A percentile compares a stretch with the other conserved stretches of the same genome.
Conservation (phyloP, 2,888 invertebrate genomes). For the Polymixis flavicincta region DNA sequence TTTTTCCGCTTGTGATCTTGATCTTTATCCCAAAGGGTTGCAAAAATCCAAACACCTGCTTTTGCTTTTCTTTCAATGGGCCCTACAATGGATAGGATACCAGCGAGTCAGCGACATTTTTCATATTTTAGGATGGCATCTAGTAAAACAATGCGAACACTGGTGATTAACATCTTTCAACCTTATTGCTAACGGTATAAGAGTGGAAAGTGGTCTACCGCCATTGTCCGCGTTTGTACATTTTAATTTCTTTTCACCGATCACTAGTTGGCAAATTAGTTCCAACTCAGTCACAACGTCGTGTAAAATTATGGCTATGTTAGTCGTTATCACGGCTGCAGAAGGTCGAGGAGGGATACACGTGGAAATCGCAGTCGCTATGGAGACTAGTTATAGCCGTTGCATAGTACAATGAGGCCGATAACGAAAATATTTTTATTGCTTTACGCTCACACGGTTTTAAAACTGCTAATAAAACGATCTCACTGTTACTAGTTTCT, state of each 20-base stretch:
- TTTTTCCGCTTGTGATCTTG: background rate
- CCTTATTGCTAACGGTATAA: background rate
- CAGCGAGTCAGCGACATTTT: background rate
- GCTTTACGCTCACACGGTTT: slow-evolving; percentile 65
- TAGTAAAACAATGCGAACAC: background rate
- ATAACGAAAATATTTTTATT: slow-evolving; percentile 71
- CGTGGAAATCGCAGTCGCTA: slow-evolving; percentile 70
- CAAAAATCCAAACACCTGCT: slow-evolving; percentile 1
- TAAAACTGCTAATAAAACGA: slow-evolving; percentile 63
- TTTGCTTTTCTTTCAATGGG: background rate
- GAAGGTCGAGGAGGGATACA: slow-evolving; percentile 64
- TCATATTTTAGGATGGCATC: too few species aligned
- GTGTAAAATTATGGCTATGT: slow-evolving; percentile 45
- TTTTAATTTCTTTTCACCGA: slow-evolving; percentile 18
- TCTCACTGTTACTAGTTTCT: slow-evolving; percentile 28
- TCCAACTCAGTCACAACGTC: slow-evolving; percentile 36
- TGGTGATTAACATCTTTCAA: background rate
- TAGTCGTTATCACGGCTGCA: slow-evolving; percentile 61
- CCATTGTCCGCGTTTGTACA: background rate
- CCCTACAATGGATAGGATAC: background rate
- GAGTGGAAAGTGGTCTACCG: background rate
- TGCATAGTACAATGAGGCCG: slow-evolving; percentile 66
- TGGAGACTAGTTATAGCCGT: slow-evolving; percentile 69
- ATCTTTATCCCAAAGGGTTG: background rate
- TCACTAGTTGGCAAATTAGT: slow-evolving; percentile 42